Conservation (phyloP, 2,113 vertebrate species). For the Brachionichthys hirsutus region DNA sequence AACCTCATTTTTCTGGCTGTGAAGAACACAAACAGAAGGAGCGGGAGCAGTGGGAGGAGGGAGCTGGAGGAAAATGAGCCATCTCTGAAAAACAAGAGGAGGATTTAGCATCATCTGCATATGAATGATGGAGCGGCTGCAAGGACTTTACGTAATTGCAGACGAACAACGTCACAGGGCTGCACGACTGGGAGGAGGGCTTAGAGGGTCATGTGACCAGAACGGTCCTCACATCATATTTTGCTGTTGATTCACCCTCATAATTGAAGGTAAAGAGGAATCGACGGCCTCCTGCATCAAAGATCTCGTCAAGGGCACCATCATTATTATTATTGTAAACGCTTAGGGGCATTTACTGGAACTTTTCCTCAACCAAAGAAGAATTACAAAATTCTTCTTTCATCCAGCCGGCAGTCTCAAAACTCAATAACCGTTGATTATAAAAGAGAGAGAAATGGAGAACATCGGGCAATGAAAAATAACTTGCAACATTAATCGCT, state of each 20-base stretch:
- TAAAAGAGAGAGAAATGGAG: neutral
- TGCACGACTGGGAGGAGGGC: constrained; percentile 30
- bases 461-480: neutral
- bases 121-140: constrained; percentile 81
- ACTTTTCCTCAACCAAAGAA: neutral
- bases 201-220: constrained; percentile 27
- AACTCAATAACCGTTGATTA: neutral
- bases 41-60: constrained; percentile 22
- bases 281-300: too few species aligned
- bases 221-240: constrained; percentile 25
- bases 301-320: too few species aligned
- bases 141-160: constrained; percentile 75
- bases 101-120: constrained; percentile 93
- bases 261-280: neutral
- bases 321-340: too few species aligned
- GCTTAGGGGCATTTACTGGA: neutral
- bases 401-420: neutral
- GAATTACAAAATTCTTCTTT: neutral
- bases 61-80: constrained; percentile 52
- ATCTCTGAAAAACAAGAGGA: constrained; percentile 68
- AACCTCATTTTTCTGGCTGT: constrained; percentile 32
- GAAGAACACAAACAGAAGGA: constrained; percentile 40
- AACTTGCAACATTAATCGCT: neutral
- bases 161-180: constrained; percentile 64
- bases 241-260: neutral